Percentiles rank a stretch among this genome's conserved stretches.
Conservation (phyloP, 2,888 invertebrate genomes). For the Frankliniella fusca region DNA sequence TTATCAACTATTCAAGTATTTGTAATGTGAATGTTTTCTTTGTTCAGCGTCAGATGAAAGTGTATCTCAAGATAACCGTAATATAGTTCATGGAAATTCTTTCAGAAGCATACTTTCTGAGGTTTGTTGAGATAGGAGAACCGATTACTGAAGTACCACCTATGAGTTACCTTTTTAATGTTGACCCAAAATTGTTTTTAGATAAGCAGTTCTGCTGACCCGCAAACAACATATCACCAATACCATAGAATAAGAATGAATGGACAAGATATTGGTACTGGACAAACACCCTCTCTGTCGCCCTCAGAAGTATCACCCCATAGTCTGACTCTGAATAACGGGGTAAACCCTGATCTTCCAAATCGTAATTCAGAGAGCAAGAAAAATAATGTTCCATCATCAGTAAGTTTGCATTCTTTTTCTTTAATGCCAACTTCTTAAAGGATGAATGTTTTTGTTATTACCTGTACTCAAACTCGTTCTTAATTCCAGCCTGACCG, state of each 20-base stretch:
- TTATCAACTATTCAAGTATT: too few species aligned
- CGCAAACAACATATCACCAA: background rate
- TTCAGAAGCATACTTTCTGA: background rate
- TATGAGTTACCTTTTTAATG: background rate
- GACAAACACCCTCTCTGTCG: background rate
- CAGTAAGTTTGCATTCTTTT: background rate
- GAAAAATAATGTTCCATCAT: background rate
- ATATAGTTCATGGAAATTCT: background rate
- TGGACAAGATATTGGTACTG: background rate
- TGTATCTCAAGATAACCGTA: conserved; percentile 8
- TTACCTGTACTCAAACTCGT: background rate
- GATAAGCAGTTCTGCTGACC: background rate
- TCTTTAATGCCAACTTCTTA: background rate
- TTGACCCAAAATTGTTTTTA: background rate
- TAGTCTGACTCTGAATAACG: background rate
- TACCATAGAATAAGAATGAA: conserved; percentile 1
- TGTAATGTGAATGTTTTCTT: background rate
- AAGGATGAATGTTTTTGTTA: too few species aligned
- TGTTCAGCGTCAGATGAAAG: background rate
- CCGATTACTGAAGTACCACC: background rate
- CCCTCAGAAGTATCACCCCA: background rate
- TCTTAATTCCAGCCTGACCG: background rate
- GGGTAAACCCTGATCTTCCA: background rate
- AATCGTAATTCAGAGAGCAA: background rate
- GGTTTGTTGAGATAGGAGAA: background rate